These are phyloP conservation scores for Brenthis hecate DNA, from an alignment of 2,888 invertebrate species.

Conservation along the genomic window DNA sequence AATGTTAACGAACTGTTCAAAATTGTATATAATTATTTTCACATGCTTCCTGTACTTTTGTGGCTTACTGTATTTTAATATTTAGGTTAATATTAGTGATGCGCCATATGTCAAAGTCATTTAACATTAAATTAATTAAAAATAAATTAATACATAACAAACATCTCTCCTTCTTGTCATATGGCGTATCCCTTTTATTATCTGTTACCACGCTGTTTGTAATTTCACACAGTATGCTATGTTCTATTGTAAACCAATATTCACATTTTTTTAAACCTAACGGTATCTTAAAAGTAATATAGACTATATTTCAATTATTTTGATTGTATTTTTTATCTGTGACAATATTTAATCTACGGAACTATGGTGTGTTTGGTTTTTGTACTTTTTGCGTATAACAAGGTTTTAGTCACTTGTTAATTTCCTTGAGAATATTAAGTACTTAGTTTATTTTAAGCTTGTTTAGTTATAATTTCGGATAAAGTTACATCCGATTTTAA, in stretches of 20 bases:
- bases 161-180: conserved; percentile 20
- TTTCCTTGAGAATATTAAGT: conserved; percentile 56
- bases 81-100: conserved; percentile 17
- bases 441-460: conserved; percentile 65
- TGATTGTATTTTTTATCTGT: conserved; percentile 7
- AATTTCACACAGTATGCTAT: neutral
- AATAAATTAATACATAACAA: neutral
- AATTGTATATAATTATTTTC: neutral
- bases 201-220: neutral
- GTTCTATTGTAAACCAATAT: too few species aligned
- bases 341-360: conserved; percentile 15
- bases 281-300: too few species aligned
- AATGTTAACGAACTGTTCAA: neutral
- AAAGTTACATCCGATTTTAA: conserved; percentile 61
- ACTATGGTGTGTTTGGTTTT: conserved; percentile 20
- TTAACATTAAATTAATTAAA: neutral
- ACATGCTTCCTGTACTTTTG: neutral
- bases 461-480: conserved; percentile 58
- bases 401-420: conserved; percentile 70
- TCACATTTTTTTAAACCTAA: too few species aligned
- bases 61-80: neutral
- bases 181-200: conserved; percentile 32
- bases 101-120: conserved; percentile 26
- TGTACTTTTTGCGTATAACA: conserved; percentile 50
- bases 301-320: conserved; percentile 1